A percentile compares a stretch with the other conserved stretches of the same genome.
phyloP scores from a whole-genome alignment of 2,888 invertebrate genomes.

The Spilosoma lubricipeda region DNA sequence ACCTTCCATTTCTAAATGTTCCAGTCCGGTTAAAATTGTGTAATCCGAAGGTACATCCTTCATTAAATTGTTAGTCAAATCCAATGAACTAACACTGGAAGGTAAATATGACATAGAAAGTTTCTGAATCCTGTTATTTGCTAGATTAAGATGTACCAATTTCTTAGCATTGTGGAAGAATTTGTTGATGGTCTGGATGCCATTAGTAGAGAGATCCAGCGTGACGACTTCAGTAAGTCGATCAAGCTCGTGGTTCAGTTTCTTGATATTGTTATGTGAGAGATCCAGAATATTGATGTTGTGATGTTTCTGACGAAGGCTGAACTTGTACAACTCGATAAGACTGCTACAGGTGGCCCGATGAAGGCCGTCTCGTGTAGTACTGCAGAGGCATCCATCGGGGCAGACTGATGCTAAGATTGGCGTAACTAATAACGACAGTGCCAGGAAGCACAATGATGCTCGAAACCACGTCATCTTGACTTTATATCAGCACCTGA shows the following conservation, averaged over 20 bases:
- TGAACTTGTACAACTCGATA: constrained; percentile 90
- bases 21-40: constrained; percentile 83
- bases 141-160: constrained; percentile 86
- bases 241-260: constrained; percentile 85
- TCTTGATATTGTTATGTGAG: constrained; percentile 87
- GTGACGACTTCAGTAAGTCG: constrained; percentile 87
- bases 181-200: constrained; percentile 86
- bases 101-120: constrained; percentile 85
- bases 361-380: constrained; percentile 89
- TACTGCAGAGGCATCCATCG: constrained; percentile 84
- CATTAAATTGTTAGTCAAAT: constrained; percentile 88
- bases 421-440: constrained; percentile 67
- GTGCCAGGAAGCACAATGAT: constrained; percentile 66
- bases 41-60: constrained; percentile 87
- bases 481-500: constrained; percentile 72
- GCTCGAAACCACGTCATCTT: constrained; percentile 73
- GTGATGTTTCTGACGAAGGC: constrained; percentile 80
- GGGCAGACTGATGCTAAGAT: constrained; percentile 80
- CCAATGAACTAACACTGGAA: constrained; percentile 86
- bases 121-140: constrained; percentile 86
- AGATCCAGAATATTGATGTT: constrained; percentile 87
- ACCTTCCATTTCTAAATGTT: constrained; percentile 88
- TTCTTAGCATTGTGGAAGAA: constrained; percentile 86
- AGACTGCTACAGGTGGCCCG: constrained; percentile 89
- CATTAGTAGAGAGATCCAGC: constrained; percentile 88